Conservation (phyloP, 2,797 vertebrate genomes). For the Hipposideros larvatus region DNA sequence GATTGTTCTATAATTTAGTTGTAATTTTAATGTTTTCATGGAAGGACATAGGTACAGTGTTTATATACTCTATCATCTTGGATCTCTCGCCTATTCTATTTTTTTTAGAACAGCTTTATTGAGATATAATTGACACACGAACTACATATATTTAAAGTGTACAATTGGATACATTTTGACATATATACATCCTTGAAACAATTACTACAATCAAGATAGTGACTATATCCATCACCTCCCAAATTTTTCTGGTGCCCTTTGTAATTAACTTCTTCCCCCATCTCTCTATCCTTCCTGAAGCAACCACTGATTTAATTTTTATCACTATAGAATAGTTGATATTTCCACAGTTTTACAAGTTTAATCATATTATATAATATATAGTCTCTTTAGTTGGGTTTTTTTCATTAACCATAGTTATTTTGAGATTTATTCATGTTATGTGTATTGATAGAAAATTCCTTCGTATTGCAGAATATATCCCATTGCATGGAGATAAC, state of each 20-base stretch:
- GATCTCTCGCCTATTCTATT: background rate
- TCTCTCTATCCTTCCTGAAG: background rate
- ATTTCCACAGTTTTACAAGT: conserved; percentile 30
- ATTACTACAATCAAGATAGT: background rate
- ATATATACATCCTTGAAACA: background rate
- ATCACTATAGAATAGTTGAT: background rate
- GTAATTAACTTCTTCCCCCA: background rate
- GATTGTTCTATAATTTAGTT: no score
- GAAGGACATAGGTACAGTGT: no score
- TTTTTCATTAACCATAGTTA: background rate
- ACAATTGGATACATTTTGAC: conserved; percentile 14
- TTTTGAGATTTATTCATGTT: conserved; percentile 9
- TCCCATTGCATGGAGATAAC: background rate
- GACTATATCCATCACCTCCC: background rate
- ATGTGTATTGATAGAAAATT: background rate
- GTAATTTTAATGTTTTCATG: no score
- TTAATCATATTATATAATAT: background rate
- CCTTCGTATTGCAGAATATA: background rate
- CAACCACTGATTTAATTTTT: background rate
- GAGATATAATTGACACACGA: background rate
- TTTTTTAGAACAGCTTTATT: background rate
- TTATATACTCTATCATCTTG: no score
- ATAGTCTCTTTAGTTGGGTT: background rate
- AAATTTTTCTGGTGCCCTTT: background rate
- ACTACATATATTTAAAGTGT: background rate